Evolutionary conservation across 2,113 vertebrate genomes (phyloP), one percentile per base, ranked within the genome.

Genomic region (Pollimyrus isidori): DNA sequence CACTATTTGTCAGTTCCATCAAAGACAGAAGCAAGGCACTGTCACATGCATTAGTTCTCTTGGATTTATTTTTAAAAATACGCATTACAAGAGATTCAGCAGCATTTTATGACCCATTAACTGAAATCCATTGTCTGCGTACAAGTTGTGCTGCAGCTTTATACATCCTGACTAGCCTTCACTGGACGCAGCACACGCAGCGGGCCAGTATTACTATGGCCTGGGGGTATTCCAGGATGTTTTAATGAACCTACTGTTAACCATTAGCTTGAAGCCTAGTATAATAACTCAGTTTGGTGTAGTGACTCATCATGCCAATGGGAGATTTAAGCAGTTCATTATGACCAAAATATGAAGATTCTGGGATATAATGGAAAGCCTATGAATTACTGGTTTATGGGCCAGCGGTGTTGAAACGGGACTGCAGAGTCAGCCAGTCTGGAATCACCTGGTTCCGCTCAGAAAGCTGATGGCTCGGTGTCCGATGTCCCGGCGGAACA

Each of bases 401-500:
- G 50, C 26, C 10, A 35, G 23, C 1, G 1, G 82, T 48, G 82
- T n/a, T 80, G 39, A n/a, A 84, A n/a, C 3, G 3, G 17, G 21
- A 46, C 21, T n/a, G 39, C 17, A 13, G 42, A 48, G 45, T 48
- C 7, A 48, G 42, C 82, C 10, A 1, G 82, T 85, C 82, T 48
- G 35, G 48, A 13, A 39, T 35, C 84, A 98, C 98, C 98, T 98
- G 96, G 92, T 92, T 56, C 90, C 95, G 49, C 92, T 95, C 89
- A 98, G 96, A 94, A 97, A 96, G 82, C 95, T 94, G 58, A 98
- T 95, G 92, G 97, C 98, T 0, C 93, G 93, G 92, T 95, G 95
- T 89, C 96, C 98, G 23, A 99, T 98, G 94, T 99, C 98, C 0
- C 92, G 96, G 45, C 98, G 97, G 90, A 96, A 98, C 86, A 95